A percentile compares a stretch with the other conserved stretches of the same genome.
These are phyloP conservation scores for Bubo blakistoni DNA, from an alignment of 2,113 vertebrate species.

Conservation along the genomic window DNA sequence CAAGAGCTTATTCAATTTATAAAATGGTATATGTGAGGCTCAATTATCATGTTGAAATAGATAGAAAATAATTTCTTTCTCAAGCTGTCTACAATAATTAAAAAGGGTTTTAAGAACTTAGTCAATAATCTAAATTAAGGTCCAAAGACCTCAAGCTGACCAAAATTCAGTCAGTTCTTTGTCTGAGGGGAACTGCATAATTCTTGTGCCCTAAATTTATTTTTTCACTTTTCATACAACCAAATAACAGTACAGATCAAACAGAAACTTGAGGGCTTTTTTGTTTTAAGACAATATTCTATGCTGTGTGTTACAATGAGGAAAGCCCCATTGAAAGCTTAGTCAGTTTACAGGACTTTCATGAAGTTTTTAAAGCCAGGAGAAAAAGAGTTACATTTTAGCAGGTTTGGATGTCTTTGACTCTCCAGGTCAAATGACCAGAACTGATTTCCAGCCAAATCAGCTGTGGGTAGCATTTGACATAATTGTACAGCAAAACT, in stretches of 20 bases:
- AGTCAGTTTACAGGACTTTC: background rate
- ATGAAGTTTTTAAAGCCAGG: background rate
- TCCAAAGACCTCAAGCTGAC: background rate
- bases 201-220: background rate
- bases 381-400: background rate
- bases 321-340: background rate
- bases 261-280: background rate
- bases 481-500: background rate
- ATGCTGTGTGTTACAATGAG: background rate
- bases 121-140: background rate
- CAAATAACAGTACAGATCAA: background rate
- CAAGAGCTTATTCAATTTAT: background rate
- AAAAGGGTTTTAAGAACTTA: background rate
- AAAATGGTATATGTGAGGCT: background rate
- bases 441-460: background rate
- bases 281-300: background rate
- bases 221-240: background rate
- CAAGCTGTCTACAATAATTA: background rate
- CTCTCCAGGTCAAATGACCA: background rate
- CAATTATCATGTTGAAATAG: background rate
- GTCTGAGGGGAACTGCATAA: background rate
- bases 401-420: background rate
- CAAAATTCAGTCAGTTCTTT: background rate
- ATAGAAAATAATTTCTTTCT: conserved; percentile 3
- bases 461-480: background rate